phyloP scores from a whole-genome alignment of 2,888 invertebrate genomes.

The Cephus pygmeus region DNA sequence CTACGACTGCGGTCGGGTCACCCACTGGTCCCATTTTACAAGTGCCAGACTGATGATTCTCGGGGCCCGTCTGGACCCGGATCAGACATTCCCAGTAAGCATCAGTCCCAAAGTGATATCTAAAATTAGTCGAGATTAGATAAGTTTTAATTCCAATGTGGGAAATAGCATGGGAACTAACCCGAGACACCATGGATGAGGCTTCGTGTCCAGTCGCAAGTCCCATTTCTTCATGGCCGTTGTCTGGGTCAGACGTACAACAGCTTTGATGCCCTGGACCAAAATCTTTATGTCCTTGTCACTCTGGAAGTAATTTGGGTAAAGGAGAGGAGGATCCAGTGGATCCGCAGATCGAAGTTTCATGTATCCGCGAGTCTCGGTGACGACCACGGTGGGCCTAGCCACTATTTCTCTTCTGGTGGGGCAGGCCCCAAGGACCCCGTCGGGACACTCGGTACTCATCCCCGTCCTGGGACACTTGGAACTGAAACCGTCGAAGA shows the following conservation, averaged over 20 bases:
- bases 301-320: constrained; percentile 79
- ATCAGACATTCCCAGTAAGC: constrained; percentile 77
- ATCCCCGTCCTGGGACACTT: constrained; percentile 53
- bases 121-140: constrained; percentile 26
- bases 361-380: constrained; percentile 69
- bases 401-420: constrained; percentile 58
- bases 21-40: constrained; percentile 70
- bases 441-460: constrained; percentile 49
- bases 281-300: constrained; percentile 72
- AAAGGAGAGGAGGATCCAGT: constrained; percentile 73
- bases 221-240: constrained; percentile 72
- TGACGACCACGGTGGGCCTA: constrained; percentile 52
- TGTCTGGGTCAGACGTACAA: constrained; percentile 70
- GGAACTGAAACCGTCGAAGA: constrained; percentile 65
- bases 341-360: constrained; percentile 75
- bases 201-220: constrained; percentile 68
- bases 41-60: constrained; percentile 75
- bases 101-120: constrained; percentile 70
- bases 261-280: constrained; percentile 72
- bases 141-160: neutral
- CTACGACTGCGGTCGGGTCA: constrained; percentile 70
- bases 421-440: constrained; percentile 42
- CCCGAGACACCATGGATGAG: constrained; percentile 70
- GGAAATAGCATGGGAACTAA: constrained; percentile 36
- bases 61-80: constrained; percentile 71